Percentiles rank a stretch among this genome's conserved stretches.
Evolutionary conservation across 2,113 vertebrate species (phyloP).

Genomic region (Piliocolobus tephrosceles): DNA sequence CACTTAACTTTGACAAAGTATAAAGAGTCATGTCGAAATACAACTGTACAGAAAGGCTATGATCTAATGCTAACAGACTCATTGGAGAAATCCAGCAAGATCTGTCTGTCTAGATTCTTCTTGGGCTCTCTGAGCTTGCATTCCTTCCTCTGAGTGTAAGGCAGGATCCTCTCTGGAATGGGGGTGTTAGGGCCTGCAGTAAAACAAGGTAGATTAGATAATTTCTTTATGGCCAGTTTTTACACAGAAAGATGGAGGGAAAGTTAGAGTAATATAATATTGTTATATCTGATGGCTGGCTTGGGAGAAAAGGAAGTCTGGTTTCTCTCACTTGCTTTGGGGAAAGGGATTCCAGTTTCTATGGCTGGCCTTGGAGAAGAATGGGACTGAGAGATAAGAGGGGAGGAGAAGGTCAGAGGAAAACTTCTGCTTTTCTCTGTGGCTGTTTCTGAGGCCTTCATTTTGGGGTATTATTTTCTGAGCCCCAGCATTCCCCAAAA

Average conservation of each 20-base stretch:
- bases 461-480: too few species aligned
- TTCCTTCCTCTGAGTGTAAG: not conserved
- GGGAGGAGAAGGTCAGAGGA: too few species aligned
- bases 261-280: not conserved
- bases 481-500: too few species aligned
- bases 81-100: not conserved
- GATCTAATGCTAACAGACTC: not conserved
- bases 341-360: too few species aligned
- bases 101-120: not conserved
- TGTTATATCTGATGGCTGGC: not conserved
- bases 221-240: not conserved
- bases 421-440: too few species aligned
- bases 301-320: not conserved
- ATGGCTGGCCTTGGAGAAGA: too few species aligned
- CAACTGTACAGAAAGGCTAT: not conserved
- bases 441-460: too few species aligned
- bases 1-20: not conserved
- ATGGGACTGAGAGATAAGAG: too few species aligned
- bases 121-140: not conserved
- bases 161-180: not conserved
- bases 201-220: not conserved
- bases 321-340: too few species aligned
- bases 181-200: not conserved
- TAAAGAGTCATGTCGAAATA: not conserved
- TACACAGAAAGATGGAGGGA: not conserved